Conservation (phyloP, 1,140 invertebrate genomes). For the Zaprionus ornatus region DNA sequence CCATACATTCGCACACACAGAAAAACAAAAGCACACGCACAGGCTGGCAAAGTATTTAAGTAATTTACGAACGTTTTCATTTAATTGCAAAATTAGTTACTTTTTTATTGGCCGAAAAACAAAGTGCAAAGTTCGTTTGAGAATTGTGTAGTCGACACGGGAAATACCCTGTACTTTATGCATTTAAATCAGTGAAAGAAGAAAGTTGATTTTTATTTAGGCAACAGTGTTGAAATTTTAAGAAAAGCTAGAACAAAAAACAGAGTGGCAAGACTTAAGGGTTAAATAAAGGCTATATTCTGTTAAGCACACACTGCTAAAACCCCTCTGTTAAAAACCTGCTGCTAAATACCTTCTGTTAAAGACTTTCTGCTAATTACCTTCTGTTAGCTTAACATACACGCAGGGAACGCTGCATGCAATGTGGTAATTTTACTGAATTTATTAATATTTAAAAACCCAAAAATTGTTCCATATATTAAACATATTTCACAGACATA, state of each 20-base stretch:
- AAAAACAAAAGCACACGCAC: constrained; percentile 13
- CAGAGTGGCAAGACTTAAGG: too few relatives aligned
- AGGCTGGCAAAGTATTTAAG: constrained; percentile 59
- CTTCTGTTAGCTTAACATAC: neutral
- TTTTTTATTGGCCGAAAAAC: constrained; percentile 43
- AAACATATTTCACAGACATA: neutral
- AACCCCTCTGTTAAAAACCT: neutral
- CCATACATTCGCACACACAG: constrained; percentile 22
- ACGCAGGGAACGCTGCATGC: neutral
- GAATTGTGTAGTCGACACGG: neutral
- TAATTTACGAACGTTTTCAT: constrained; percentile 70
- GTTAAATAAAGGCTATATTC: neutral
- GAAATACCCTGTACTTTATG: neutral
- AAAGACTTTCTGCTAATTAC: neutral
- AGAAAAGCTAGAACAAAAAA: too few relatives aligned
- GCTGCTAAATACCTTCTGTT: neutral
- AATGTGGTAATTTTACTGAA: neutral
- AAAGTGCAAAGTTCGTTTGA: neutral
- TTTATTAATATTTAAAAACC: neutral
- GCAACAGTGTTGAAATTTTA: too few relatives aligned
- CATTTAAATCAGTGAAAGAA: neutral
- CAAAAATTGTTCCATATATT: neutral
- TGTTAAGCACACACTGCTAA: neutral
- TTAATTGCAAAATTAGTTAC: constrained; percentile 76
- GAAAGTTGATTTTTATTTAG: neutral